Base-by-base conservation (phyloP, 2,113 vertebrate genomes). In the Corythoichthys haematopterus region DNA sequence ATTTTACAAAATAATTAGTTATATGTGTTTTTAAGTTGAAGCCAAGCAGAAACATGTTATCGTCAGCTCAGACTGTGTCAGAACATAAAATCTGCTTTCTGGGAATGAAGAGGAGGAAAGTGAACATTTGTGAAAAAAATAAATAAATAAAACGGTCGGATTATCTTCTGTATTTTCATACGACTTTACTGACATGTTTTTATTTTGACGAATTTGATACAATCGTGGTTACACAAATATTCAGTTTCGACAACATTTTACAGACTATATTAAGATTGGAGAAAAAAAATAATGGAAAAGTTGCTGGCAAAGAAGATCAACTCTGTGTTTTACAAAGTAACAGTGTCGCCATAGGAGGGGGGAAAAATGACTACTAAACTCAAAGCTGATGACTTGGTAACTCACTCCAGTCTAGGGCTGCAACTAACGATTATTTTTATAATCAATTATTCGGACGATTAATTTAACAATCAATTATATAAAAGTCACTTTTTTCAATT, bases 11-110 rank as follows among this genome's bases (percentile, higher is more conserved):
- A 65, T 12, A 69, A 86, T 81, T 80, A 78, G 73, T 81, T 71
- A 74, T 71, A 64, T 74, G 71, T 80, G 64, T 83, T 84, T 79
- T 68, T 56, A 79, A 82, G 74, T 61, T 68, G 68, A 77, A 69
- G 82, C 68, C 64, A 75, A 73, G 71, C 65, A 76, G 79, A 71
- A 72, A 83, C 70, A 78, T 81, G 77, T 82, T 80, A 70, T 85
- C 74, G 70, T 83, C 69, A 33, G 45, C 35, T 55, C 52, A 45
- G 37, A 68, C 35, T 64, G 85, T 63, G 69, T 80, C 77, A 80
- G 76, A 66, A 75, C 59, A 73, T 40, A 75, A 36, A 73, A 73
- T 71, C 64, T 64, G 80, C 59, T 80, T 80, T 84, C 11, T 7
- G 62, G 68, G 69, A 61, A 80, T 68, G 68, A 75, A 59, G 74